A percentile compares a stretch with the other conserved stretches of the same genome.
Evolutionary conservation across 2,888 invertebrate genomes (phyloP).

Genomic region (Nymphalis urticae): DNA sequence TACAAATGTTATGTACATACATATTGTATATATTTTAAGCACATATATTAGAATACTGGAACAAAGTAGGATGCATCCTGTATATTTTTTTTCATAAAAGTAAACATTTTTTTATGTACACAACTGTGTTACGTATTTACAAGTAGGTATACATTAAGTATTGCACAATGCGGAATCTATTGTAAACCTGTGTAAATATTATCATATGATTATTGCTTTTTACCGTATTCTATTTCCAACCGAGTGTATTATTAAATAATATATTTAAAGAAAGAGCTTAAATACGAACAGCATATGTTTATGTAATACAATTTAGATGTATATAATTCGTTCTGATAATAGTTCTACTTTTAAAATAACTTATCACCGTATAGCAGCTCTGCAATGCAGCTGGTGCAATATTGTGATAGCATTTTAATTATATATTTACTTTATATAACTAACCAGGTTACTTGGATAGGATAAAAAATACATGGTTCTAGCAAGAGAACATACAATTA

Average conservation of each 20-base stretch:
- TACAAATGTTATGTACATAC: not conserved
- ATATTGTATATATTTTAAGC: not conserved
- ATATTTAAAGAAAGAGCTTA: not conserved
- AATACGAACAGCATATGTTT: not conserved
- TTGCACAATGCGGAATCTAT: slow-evolving; percentile 62
- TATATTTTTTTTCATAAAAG: not conserved
- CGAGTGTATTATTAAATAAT: not conserved
- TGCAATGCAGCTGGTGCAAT: slow-evolving; percentile 18
- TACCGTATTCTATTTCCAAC: not conserved
- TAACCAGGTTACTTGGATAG: slow-evolving; percentile 3
- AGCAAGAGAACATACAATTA: too few relatives aligned
- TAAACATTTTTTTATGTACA: slow-evolving; percentile 41
- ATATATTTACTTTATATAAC: slow-evolving; percentile 22
- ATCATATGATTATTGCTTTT: slow-evolving; percentile 16
- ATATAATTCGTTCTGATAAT: slow-evolving; percentile 1
- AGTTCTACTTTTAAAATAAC: slow-evolving; percentile 14
- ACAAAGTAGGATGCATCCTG: not conserved
- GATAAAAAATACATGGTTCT: too few relatives aligned
- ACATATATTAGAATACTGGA: not conserved
- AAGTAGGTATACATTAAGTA: slow-evolving; percentile 41
- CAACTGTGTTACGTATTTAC: slow-evolving; percentile 44
- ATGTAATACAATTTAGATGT: not conserved
- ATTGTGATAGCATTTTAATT: slow-evolving; percentile 16
- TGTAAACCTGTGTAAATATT: slow-evolving; percentile 61
- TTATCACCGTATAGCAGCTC: slow-evolving; percentile 12